A percentile compares a stretch with the other conserved stretches of the same genome.
Conservation (phyloP, 2,888 invertebrate species). For the Tinea semifulvella region DNA sequence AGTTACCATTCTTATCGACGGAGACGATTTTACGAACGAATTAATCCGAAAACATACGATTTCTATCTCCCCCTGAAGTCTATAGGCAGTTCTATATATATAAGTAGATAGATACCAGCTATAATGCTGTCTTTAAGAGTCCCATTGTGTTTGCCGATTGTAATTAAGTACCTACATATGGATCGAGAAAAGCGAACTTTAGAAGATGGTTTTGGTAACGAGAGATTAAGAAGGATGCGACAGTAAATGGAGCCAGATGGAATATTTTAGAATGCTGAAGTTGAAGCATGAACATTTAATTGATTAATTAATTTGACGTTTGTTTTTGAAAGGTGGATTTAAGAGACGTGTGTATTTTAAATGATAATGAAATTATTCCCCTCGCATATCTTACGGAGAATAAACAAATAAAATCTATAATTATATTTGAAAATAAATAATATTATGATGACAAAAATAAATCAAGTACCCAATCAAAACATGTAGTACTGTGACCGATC, state of each 20-base stretch:
- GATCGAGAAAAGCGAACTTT: slow-evolving; percentile 27
- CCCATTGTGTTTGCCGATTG: slow-evolving; percentile 53
- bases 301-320: slow-evolving; percentile 12
- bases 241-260: slow-evolving; percentile 14
- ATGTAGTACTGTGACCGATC: slow-evolving; percentile 33
- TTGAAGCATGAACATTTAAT: slow-evolving; percentile 3
- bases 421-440: slow-evolving; percentile 25
- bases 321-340: slow-evolving; percentile 1
- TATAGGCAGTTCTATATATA: slow-evolving; percentile 21
- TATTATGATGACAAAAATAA: slow-evolving; percentile 22
- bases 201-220: slow-evolving; percentile 21
- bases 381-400: no score
- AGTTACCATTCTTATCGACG: slow-evolving; percentile 63
- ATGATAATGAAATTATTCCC: not conserved
- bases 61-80: slow-evolving; percentile 53
- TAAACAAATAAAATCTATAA: slow-evolving; percentile 32
- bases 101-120: slow-evolving; percentile 1
- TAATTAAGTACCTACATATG: slow-evolving; percentile 54
- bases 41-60: slow-evolving; percentile 67
- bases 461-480: slow-evolving; percentile 44
- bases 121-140: slow-evolving; percentile 16
- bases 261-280: slow-evolving; percentile 4
- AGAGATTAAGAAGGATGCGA: slow-evolving; percentile 14
- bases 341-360: not conserved
- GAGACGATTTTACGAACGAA: slow-evolving; percentile 67